phyloP scores from a whole-genome alignment of 2,888 invertebrate genomes.

The Cremastinae sp. region DNA sequence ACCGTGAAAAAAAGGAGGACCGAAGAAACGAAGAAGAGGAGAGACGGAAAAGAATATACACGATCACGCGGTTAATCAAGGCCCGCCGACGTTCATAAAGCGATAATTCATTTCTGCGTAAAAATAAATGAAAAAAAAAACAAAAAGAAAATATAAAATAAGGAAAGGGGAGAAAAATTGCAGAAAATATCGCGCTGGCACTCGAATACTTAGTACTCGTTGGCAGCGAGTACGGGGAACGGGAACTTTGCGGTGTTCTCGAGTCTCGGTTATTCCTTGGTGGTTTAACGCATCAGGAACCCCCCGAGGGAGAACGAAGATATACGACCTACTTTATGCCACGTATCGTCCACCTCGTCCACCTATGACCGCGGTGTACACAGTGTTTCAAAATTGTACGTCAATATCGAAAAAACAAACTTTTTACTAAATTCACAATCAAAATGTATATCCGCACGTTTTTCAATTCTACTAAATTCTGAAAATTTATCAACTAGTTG shows the following conservation, averaged over 20 bases:
- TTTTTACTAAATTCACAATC: too few relatives aligned
- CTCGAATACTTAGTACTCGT: conserved; percentile 25
- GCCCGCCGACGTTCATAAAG: conserved; percentile 65
- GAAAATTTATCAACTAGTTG: too few relatives aligned
- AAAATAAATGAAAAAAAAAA: conserved; percentile 11
- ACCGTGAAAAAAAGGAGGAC: neutral
- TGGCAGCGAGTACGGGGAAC: neutral
- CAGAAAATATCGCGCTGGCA: conserved; percentile 24
- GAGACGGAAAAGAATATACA: conserved; percentile 34
- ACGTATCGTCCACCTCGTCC: conserved; percentile 66
- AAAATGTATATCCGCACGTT: too few relatives aligned
- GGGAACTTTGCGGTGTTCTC: neutral
- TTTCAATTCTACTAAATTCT: too few relatives aligned
- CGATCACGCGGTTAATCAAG: conserved; percentile 67
- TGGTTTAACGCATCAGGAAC: conserved; percentile 39
- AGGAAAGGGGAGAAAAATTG: conserved; percentile 34
- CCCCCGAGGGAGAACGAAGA: conserved; percentile 66
- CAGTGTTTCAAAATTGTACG: conserved; percentile 55
- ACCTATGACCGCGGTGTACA: conserved; percentile 66
- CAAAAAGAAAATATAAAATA: neutral
- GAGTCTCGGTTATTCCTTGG: conserved; percentile 28
- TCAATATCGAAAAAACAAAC: too few relatives aligned
- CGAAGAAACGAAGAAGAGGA: neutral
- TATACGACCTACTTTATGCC: conserved; percentile 72
- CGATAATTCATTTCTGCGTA: conserved; percentile 67